Evolutionary conservation across 2,797 vertebrate genomes (phyloP).

Genomic region (Phalanger gymnotis): DNA sequence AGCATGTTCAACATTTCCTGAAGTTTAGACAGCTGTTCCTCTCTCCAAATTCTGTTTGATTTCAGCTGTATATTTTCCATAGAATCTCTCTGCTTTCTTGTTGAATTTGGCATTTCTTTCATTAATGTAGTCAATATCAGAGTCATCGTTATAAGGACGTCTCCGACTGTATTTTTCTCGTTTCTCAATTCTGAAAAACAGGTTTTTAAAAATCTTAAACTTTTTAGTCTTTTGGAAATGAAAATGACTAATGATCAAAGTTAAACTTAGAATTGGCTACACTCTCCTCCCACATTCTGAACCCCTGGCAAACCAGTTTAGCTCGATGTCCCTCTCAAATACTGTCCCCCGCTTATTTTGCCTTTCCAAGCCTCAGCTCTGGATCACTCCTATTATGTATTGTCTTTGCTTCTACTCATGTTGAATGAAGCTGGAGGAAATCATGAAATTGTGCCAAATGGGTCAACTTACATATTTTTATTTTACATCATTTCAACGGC

Average conservation of each 20-base stretch:
- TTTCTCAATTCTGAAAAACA: conserved; percentile 91
- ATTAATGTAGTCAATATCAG: conserved; percentile 96
- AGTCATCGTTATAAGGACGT: conserved; percentile 93
- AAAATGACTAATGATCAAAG: neutral
- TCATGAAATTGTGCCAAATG: neutral
- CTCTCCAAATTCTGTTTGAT: conserved; percentile 96
- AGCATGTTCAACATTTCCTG: neutral
- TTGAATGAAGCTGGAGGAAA: neutral
- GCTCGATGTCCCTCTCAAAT: neutral
- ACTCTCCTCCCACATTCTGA: neutral
- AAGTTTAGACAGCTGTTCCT: conserved; percentile 91
- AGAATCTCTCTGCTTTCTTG: conserved; percentile 96
- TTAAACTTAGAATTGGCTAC: neutral
- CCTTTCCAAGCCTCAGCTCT: neutral
- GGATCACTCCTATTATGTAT: neutral
- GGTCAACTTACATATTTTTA: neutral
- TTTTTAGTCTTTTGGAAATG: neutral
- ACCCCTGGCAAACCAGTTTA: neutral
- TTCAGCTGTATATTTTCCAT: conserved; percentile 96
- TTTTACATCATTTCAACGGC: neutral
- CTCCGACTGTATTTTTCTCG: conserved; percentile 93
- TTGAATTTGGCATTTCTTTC: conserved; percentile 98
- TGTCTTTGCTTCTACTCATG: neutral
- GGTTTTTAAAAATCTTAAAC: conserved; percentile 28
- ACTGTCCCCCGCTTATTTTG: neutral